Percentiles rank a stretch among this genome's conserved stretches.
Conservation (phyloP, 1,140 invertebrate species). For the Scaptomyza hsui region DNA sequence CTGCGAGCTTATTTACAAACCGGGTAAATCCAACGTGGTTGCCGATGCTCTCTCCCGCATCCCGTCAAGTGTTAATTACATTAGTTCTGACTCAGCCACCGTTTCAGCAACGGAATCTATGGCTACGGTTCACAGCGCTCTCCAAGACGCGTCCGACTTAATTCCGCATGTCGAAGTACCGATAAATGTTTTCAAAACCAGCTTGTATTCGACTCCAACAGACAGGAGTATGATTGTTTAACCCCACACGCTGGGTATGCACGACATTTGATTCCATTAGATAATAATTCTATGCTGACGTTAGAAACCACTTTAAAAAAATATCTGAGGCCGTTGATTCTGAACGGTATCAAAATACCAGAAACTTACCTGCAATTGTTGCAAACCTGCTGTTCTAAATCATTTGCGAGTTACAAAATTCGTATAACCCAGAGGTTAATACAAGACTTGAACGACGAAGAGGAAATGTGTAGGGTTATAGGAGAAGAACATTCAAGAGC, state of each 20-base stretch:
- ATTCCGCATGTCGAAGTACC: constrained; percentile 15
- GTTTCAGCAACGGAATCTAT: background rate
- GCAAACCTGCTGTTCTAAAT: background rate
- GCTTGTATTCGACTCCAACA: background rate
- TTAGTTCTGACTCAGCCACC: background rate
- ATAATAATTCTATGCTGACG: too few species aligned
- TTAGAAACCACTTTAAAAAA: too few species aligned
- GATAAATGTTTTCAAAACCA: constrained; percentile 23
- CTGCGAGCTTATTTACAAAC: constrained; percentile 17
- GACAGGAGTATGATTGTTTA: too few species aligned
- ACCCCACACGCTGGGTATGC: too few species aligned
- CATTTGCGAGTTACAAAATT: too few species aligned
- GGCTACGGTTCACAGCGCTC: constrained; percentile 3
- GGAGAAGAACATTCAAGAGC: too few species aligned
- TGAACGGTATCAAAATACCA: constrained; percentile 1
- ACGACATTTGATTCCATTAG: too few species aligned
- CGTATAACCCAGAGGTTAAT: too few species aligned
- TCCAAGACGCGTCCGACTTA: background rate
- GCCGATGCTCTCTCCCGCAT: background rate
- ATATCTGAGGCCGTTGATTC: background rate
- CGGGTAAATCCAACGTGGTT: constrained; percentile 12
- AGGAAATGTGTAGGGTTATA: too few species aligned
- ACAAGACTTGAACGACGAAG: too few species aligned
- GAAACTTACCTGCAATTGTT: background rate
- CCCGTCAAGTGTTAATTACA: too few species aligned